These are phyloP conservation scores for Xiphophorus couchianus DNA, from an alignment of 2,113 vertebrate genomes.

Conservation along the genomic window DNA sequence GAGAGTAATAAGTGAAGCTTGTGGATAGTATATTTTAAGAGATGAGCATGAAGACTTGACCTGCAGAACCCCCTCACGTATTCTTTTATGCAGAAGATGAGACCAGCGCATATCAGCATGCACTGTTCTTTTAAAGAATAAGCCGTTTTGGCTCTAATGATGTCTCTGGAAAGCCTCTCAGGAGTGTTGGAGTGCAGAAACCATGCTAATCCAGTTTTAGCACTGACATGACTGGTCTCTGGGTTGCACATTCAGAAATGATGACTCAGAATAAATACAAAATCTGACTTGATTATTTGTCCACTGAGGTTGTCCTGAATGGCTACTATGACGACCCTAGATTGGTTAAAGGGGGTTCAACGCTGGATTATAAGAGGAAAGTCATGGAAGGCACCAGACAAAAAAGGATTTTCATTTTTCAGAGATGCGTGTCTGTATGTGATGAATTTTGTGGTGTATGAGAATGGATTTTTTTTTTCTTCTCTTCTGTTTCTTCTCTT, in stretches of 20 bases:
- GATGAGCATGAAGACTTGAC: constrained; percentile 37
- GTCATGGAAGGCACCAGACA: too few relatives aligned
- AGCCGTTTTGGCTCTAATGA: constrained; percentile 55
- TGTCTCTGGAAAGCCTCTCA: constrained; percentile 43
- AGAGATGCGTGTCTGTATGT: not conserved
- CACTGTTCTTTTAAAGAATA: constrained; percentile 44
- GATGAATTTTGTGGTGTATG: not conserved
- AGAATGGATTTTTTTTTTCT: not conserved
- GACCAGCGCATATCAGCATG: constrained; percentile 30
- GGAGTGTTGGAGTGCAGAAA: constrained; percentile 37
- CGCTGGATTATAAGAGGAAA: too few relatives aligned
- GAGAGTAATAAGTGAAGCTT: constrained; percentile 27
- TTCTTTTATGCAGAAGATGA: constrained; percentile 52
- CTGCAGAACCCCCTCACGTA: constrained; percentile 50
- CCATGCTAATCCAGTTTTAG: constrained; percentile 51
- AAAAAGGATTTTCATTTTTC: not conserved
- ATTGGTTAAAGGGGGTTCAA: not conserved
- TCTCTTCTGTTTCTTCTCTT: not conserved
- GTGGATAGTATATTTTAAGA: constrained; percentile 29
- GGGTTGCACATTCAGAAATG: constrained; percentile 7
- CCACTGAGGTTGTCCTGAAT: not conserved
- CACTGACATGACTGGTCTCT: constrained; percentile 17
- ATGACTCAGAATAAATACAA: not conserved
- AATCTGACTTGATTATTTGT: not conserved
- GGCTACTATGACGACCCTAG: not conserved